Percentiles rank a stretch among this genome's conserved stretches.
phyloP scores from a whole-genome alignment of 1,140 invertebrate species.

The Lasaia peninsularis region DNA sequence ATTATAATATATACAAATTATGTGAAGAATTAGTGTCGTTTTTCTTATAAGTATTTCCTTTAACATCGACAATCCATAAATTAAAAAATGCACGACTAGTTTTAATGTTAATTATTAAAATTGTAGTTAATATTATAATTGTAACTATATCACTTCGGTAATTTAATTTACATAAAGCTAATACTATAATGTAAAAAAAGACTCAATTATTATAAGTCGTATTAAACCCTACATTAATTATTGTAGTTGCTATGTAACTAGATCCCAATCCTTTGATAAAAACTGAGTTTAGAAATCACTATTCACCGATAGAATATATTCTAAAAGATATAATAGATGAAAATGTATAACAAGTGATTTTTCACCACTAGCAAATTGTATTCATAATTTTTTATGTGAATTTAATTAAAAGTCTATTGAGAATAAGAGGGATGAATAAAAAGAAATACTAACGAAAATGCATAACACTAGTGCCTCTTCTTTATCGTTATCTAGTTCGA shows the following conservation, averaged over 20 bases:
- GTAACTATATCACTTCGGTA: slow-evolving; percentile 1
- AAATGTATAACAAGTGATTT: slow-evolving; percentile 11
- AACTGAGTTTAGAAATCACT: slow-evolving; percentile 1
- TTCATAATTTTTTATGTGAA: slow-evolving; percentile 10
- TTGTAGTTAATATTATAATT: slow-evolving; percentile 4
- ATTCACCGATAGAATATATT: slow-evolving; percentile 1
- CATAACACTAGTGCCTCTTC: slow-evolving; percentile 1
- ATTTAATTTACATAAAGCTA: slow-evolving; percentile 2
- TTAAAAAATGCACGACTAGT: slow-evolving; percentile 9
- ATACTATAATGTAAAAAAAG: slow-evolving; percentile 10
- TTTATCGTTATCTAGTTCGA: background rate
- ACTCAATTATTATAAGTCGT: slow-evolving; percentile 10
- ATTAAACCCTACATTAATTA: background rate
- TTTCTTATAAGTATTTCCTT: background rate
- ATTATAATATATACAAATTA: slow-evolving; percentile 3
- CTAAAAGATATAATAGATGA: background rate
- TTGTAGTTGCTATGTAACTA: slow-evolving; percentile 11
- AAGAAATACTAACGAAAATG: background rate
- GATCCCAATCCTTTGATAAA: background rate
- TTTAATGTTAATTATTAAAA: slow-evolving; percentile 4
- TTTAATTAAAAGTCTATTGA: slow-evolving; percentile 3
- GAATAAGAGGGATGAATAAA: background rate
- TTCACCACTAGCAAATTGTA: slow-evolving; percentile 11
- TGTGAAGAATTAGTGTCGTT: background rate
- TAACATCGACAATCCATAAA: background rate